Evolutionary conservation across 2,888 invertebrate species (phyloP).

Genomic region (Ischnus inquisitorius): DNA sequence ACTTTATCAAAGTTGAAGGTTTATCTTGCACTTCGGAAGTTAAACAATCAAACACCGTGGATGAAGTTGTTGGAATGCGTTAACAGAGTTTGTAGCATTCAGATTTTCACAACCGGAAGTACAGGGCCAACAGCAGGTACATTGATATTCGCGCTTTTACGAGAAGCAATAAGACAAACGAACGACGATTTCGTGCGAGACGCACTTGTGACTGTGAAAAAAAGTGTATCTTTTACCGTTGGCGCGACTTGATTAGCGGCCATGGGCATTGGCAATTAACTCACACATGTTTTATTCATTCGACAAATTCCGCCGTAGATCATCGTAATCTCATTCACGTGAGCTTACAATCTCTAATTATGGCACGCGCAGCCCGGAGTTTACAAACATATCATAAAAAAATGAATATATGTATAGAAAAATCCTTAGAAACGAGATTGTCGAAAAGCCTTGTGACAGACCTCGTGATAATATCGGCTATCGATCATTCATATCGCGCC

Average conservation of each 20-base stretch:
- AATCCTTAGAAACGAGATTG: constrained; percentile 19
- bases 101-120: not conserved
- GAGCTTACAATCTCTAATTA: constrained; percentile 19
- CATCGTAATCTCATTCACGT: constrained; percentile 47
- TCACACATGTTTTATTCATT: constrained; percentile 38
- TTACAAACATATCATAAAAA: not conserved
- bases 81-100: not conserved
- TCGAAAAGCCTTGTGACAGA: constrained; percentile 35
- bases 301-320: constrained; percentile 35
- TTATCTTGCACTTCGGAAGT: not conserved
- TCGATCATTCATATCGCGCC: constrained; percentile 17
- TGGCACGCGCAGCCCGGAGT: not conserved
- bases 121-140: not conserved
- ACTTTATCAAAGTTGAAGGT: too few species aligned
- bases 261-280: not conserved
- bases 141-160: not conserved
- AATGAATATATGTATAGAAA: not conserved
- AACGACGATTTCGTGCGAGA: not conserved
- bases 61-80: not conserved
- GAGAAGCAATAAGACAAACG: not conserved
- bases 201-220: not conserved
- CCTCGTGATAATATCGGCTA: constrained; percentile 44
- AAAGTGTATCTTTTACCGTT: not conserved
- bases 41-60: not conserved
- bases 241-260: constrained; percentile 25